Conservation (phyloP, 2,797 vertebrate species). For the Coregonus sp. region DNA sequence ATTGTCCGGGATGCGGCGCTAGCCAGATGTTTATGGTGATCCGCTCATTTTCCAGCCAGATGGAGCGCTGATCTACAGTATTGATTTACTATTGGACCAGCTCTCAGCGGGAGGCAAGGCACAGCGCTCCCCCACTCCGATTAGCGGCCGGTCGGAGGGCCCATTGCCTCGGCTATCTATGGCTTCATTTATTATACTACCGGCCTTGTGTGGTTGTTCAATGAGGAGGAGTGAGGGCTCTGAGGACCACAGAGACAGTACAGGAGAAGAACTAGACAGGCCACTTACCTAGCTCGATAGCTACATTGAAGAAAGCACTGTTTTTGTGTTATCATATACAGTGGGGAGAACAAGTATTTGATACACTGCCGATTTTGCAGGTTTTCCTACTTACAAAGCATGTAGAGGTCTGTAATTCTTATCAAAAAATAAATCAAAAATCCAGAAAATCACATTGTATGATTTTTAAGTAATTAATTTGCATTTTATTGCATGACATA, state of each 20-base stretch:
- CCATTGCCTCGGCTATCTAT: neutral
- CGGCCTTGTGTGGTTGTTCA: neutral
- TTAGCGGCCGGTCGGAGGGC: neutral
- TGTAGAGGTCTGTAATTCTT: no score
- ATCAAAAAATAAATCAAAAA: no score
- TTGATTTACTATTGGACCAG: slow-evolving; percentile 63
- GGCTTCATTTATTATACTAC: neutral
- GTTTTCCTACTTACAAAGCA: no score
- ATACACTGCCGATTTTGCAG: no score
- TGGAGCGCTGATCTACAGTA: slow-evolving; percentile 89
- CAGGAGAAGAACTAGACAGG: neutral
- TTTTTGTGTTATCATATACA: no score
- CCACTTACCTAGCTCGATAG: neutral
- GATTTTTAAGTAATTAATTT: no score
- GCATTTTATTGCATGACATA: no score
- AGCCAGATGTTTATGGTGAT: slow-evolving; percentile 82
- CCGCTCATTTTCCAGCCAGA: slow-evolving; percentile 90
- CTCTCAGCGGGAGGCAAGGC: slow-evolving; percentile 1
- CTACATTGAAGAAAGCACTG: no score
- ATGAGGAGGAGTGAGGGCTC: neutral
- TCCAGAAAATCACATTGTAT: no score
- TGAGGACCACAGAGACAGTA: neutral
- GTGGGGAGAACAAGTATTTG: no score
- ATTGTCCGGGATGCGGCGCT: slow-evolving; percentile 74
- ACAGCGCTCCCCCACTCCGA: neutral